These are phyloP conservation scores for Synergus gifuensis DNA, from an alignment of 2,888 invertebrate genomes.

Conservation along the genomic window DNA sequence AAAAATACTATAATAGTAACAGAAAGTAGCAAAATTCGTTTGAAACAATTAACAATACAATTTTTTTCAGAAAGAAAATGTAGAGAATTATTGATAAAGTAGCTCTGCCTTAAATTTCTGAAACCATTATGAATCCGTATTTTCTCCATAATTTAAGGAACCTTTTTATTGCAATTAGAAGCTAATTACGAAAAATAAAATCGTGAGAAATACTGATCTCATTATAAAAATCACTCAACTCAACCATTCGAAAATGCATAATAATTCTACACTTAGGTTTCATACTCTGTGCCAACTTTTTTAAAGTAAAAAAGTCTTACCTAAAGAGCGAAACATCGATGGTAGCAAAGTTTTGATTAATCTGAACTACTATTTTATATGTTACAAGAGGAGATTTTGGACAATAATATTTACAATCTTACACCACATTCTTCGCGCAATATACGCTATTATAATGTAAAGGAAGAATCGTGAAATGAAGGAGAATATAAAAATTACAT, in stretches of 20 bases:
- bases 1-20: constrained; percentile 20
- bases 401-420: constrained; percentile 36
- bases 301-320: background rate
- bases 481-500: background rate
- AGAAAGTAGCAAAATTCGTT: background rate
- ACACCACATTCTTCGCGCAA: background rate
- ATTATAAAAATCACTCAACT: background rate
- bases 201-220: constrained; percentile 4
- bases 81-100: background rate
- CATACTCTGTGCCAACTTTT: background rate
- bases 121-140: background rate
- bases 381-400: constrained; percentile 26
- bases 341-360: constrained; percentile 27
- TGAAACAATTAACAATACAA: too few species aligned
- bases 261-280: background rate
- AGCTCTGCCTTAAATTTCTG: background rate
- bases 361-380: background rate
- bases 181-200: background rate
- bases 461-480: background rate
- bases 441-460: background rate
- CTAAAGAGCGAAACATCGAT: background rate
- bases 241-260: background rate
- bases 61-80: background rate
- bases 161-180: background rate
- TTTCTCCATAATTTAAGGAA: background rate